Percentiles rank a stretch among this genome's conserved stretches.
These are phyloP conservation scores for Willisornis vidua DNA, from an alignment of 2,113 vertebrate species.

Conservation along the genomic window DNA sequence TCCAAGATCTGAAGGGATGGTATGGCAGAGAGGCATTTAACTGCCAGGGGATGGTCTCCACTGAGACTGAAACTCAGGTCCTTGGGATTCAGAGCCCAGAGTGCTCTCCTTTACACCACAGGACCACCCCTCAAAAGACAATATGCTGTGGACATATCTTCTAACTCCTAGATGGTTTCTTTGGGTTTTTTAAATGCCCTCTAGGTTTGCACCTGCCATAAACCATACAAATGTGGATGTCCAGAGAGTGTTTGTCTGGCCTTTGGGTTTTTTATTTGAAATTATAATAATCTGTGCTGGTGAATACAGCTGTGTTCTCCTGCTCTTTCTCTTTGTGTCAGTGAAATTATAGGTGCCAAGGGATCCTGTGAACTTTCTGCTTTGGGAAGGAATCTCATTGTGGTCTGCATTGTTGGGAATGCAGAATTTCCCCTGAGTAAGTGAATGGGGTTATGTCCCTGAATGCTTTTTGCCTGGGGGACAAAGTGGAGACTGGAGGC, in stretches of 20 bases:
- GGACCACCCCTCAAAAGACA: background rate
- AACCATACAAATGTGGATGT: background rate
- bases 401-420: conserved; percentile 4
- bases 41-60: too few species aligned
- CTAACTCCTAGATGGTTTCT: background rate
- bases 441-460: background rate
- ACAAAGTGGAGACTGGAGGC: background rate
- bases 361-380: conserved; percentile 33
- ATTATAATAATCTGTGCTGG: background rate
- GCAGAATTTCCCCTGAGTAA: background rate
- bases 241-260: background rate
- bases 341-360: background rate
- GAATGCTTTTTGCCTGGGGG: background rate
- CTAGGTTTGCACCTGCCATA: conserved; percentile 6
- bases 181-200: background rate
- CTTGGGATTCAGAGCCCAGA: too few species aligned
- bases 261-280: background rate
- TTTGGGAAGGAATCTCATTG: background rate
- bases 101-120: too few species aligned
- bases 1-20: too few species aligned
- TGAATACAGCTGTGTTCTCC: conserved; percentile 15
- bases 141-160: background rate
- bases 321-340: background rate
- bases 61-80: too few species aligned
- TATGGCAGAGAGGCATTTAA: too few species aligned